Evolutionary conservation across 1,140 invertebrate genomes (phyloP), one percentile per base, ranked within the genome.

Genomic region (Macrobrachium rosenbergii): DNA sequence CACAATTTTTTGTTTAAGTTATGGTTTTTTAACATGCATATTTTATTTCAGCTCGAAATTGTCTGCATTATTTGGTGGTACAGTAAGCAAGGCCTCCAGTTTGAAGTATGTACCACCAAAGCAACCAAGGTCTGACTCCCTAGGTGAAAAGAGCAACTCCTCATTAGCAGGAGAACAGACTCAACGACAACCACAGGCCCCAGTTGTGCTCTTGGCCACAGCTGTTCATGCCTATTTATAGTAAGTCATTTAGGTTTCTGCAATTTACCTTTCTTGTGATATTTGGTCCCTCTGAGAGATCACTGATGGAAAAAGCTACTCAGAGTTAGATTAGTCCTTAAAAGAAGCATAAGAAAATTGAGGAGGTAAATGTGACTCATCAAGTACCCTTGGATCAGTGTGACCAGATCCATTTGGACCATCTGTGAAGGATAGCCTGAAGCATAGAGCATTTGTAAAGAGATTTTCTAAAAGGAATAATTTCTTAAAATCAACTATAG

Each of bases 101-200:
- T 64, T 82, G n/a, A 82, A 82, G 81, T 82, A 82, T 73, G 81
- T 82, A 12, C 37, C 81, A 0, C 81, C 81, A 16, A 82, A 82
- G 81, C 81, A 82, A 52, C 81, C 81, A 10, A 37, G 81, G 17
- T 21, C 81, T 28, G 81, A 82, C 45, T 16, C 11, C 11, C 23
- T 37, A 3, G 63, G 59, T 21, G 63, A 67, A 63, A 81, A 43
- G 5, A 73, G 17, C 28, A 21, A 17, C 17, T 17, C 45, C 14
- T 14, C 64, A 16, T 10, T 64, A 12, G 23, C 81, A 72, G 45
- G n/a, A 73, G 37, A 82, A 16, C 81, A 82, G 52, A 59, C 45
- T 0, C 52, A n/a, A 63, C 3, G 19, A 63, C 59, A 60, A 59
- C 21, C 64, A 28, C 58, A 79, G 37, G 59, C 52, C 8, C 14